Conservation (phyloP, 2,797 vertebrate species). For the Lutra lutra region DNA sequence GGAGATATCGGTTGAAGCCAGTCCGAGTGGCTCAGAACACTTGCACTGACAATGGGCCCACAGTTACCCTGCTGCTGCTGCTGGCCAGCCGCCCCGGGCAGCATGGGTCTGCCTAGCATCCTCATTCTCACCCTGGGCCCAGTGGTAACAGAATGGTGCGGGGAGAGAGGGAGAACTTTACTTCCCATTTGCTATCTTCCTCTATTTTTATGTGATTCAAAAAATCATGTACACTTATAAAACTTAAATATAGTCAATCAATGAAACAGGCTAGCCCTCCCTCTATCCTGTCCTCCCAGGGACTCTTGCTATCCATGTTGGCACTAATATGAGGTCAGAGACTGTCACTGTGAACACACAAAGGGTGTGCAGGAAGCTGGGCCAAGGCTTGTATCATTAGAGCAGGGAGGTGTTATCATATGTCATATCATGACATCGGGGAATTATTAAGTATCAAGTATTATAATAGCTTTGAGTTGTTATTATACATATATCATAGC, state of each 20-base stretch:
- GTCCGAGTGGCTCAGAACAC: neutral
- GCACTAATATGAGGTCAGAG: neutral
- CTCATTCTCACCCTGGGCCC: neutral
- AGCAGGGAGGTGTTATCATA: neutral
- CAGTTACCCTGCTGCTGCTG: neutral
- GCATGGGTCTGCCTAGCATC: neutral
- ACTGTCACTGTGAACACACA: neutral
- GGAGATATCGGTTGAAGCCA: neutral
- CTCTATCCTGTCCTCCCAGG: neutral
- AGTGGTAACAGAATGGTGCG: neutral
- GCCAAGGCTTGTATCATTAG: neutral
- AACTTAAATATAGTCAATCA: neutral
- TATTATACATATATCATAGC: neutral
- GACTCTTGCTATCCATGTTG: neutral
- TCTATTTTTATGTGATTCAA: neutral
- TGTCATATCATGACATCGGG: neutral
- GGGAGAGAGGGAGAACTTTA: neutral
- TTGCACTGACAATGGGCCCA: neutral
- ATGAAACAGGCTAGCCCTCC: neutral
- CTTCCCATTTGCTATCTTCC: neutral
- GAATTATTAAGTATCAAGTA: too few species aligned
- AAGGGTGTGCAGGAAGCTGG: neutral
- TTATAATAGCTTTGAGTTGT: too few species aligned
- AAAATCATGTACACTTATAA: neutral
- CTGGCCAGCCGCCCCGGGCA: neutral